Base-by-base conservation (phyloP, 2,113 vertebrate genomes). In the Cebidichthys violaceus region DNA sequence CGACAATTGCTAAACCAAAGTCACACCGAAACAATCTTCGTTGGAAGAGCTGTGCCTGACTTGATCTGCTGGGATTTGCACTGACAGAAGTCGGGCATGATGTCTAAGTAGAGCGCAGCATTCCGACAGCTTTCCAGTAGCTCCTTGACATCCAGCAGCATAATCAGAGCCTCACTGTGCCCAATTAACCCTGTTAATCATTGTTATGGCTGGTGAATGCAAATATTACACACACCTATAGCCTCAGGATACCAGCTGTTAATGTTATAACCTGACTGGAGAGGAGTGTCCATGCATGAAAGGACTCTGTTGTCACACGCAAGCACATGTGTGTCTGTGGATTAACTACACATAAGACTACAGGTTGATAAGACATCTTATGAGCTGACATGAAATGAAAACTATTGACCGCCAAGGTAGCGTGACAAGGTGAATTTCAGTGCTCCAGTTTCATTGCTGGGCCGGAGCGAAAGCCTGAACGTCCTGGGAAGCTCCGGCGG, bases 171-270 rank as follows among this genome's bases (percentile, higher is more conserved):
- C 77, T 84, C 84, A 62, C 77, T 75, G 71, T 79, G 85, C 74
- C 86, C 81, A 93, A 90, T 93, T 90, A 93, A 92, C 86, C 82
- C 83, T 70, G 82, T 84, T 91, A 86, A 93, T 88, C 84, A 90
- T 78, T 65, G 86, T 83, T 85, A 87, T 75, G 81, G 83, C 78
- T 87, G 81, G 88, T 2, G 67, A 89, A 87, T 59, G 65, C 72
- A 88, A 75, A 87, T 74, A 70, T 77, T 76, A 60, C 75, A 81
- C 73, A 83, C 61, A 85, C 80, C 77, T 31, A 29, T 77, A 37
- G 27, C 84, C 78, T 87, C 82, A 27, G 79, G 78, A 81, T 77
- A 82, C 35, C 80, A 87, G 77, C 81, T 86, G 83, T 87, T 79
- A 77, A 4, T 69, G 70, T 37, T 75, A 31, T n/a, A 72, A 74